Percentiles rank a stretch among this genome's conserved stretches.
These are phyloP conservation scores for Azorinus chamasolen DNA, from an alignment of 2,888 invertebrate genomes.

Conservation along the genomic window DNA sequence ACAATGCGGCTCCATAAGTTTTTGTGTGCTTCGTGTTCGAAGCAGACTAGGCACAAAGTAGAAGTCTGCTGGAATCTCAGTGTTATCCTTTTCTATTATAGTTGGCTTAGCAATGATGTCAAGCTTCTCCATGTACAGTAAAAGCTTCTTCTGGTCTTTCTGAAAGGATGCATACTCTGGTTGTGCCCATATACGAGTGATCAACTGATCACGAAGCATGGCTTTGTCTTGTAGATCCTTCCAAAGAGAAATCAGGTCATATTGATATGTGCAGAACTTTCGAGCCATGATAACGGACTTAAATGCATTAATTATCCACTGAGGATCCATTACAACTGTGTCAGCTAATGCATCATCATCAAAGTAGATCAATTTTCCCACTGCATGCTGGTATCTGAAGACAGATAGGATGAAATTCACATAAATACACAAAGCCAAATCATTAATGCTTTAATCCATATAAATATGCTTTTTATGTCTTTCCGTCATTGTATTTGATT, in stretches of 20 bases:
- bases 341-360: constrained; percentile 53
- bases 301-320: constrained; percentile 65
- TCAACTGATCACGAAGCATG: constrained; percentile 45
- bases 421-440: too few species aligned
- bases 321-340: constrained; percentile 56
- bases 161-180: constrained; percentile 40
- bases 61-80: constrained; percentile 31
- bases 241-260: constrained; percentile 49
- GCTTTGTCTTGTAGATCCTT: constrained; percentile 56
- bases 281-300: constrained; percentile 55
- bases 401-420: too few species aligned
- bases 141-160: constrained; percentile 35
- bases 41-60: constrained; percentile 65
- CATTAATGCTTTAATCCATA: too few species aligned
- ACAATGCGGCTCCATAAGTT: constrained; percentile 3
- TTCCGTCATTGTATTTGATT: too few species aligned
- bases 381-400: constrained; percentile 60
- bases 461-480: too few species aligned
- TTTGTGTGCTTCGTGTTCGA: constrained; percentile 28
- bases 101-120: constrained; percentile 62
- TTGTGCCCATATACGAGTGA: constrained; percentile 49
- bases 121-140: constrained; percentile 60
- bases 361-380: constrained; percentile 54
- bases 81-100: constrained; percentile 46
- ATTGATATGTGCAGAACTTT: constrained; percentile 46